Base-by-base conservation (phyloP, 92 coral and sea anemone genomes). In the Hydrozoanthus gracilis region DNA sequence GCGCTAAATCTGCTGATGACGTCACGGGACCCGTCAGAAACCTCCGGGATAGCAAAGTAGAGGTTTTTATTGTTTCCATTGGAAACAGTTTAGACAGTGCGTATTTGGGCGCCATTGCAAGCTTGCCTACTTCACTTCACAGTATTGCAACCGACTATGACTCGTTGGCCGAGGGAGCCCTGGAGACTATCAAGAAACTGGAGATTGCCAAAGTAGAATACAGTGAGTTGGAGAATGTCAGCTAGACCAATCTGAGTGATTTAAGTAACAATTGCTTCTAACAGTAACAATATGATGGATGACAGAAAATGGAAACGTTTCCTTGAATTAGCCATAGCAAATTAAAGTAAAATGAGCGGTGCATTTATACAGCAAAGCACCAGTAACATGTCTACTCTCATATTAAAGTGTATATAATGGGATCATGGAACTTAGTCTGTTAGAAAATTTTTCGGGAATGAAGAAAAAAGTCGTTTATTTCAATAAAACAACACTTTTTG, bases 171-270 rank as follows among this genome's bases (percentile, higher is more conserved):
- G 82, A 88, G 55, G 88, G 91, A 10, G 95, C 92, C 4, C 71
- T 73, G 91, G 91, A 92, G 10, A 83, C 93, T 3, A 76, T 94
- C 6, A 91, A 92, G 11, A 92, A 90, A 76, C 77, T 94, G 71
- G 92, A 90, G 20, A 92, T 94, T 39, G 92, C 95, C 47, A 94
- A 90, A 86, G 98, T 94, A 47, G 92, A 83, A 75, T 73, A 46
- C 20, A 84, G 98, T 94, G 86, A 87, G 93, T 88, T 2, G 0
- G 45, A 45, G 16, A 15, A 2, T 61, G 1, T 11, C 61, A 50
- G 6, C 9, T 11, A 9, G 44, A 51, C 27, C 39, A 3, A 9
- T 15, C n/a, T 6, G 6, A n/a, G n/a, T n/a, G n/a, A 27, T 27
- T 27, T 27, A 27, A 27, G 39, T 27, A 27, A 27, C 39, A 27